Percentiles rank a stretch among this genome's conserved stretches.
These are phyloP conservation scores for Thunnus thynnus DNA, from an alignment of 2,113 vertebrate species.

Conservation along the genomic window DNA sequence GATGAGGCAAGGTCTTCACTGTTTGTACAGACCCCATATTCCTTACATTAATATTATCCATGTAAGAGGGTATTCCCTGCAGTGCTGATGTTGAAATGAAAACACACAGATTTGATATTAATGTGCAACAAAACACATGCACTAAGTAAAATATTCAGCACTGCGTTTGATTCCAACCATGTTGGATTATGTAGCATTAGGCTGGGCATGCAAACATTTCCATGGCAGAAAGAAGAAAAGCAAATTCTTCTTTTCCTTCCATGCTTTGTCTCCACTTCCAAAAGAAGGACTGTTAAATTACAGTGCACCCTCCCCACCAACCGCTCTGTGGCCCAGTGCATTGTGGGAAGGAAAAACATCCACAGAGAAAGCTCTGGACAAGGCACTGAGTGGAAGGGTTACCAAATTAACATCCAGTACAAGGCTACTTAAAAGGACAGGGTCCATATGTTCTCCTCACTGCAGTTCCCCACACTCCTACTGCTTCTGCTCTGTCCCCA, in stretches of 20 bases:
- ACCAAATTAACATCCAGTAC: background rate
- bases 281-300: slow-evolving; percentile 43
- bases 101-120: slow-evolving; percentile 8
- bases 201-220: slow-evolving; percentile 17
- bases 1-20: background rate
- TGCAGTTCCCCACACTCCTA: background rate
- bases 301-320: slow-evolving; percentile 22
- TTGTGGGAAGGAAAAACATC: slow-evolving; percentile 42
- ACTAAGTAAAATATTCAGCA: slow-evolving; percentile 22
- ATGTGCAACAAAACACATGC: slow-evolving; percentile 7
- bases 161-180: slow-evolving; percentile 21
- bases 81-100: background rate
- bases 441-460: background rate
- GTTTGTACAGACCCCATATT: slow-evolving; percentile 5
- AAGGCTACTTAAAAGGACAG: background rate
- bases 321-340: slow-evolving; percentile 19
- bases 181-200: slow-evolving; percentile 37
- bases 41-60: slow-evolving; percentile 26
- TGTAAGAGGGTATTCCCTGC: background rate
- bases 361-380: background rate
- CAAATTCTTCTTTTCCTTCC: slow-evolving; percentile 21
- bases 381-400: background rate
- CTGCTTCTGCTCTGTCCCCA: background rate
- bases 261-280: slow-evolving; percentile 37
- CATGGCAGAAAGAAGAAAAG: slow-evolving; percentile 6